Conservation (phyloP, 2,888 invertebrate species). For the Tiphia femorata region DNA sequence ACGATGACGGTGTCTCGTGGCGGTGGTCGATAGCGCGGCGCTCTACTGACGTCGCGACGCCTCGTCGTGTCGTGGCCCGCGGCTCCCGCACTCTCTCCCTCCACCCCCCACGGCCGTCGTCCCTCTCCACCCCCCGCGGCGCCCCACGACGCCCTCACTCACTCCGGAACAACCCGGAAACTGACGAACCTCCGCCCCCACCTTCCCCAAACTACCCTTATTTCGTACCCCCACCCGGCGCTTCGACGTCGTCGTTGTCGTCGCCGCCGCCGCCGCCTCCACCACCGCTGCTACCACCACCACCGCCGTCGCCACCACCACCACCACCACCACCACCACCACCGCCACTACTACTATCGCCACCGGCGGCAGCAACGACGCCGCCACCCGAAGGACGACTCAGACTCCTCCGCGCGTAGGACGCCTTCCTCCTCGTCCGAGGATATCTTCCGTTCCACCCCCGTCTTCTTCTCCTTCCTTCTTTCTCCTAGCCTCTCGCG, state of each 20-base stretch:
- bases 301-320: slow-evolving; percentile 17
- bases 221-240: slow-evolving; percentile 54
- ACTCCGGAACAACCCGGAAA: slow-evolving; percentile 67
- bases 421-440: slow-evolving; percentile 13
- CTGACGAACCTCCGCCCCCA: slow-evolving; percentile 58
- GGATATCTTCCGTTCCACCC: too few relatives aligned
- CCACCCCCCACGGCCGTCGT: slow-evolving; percentile 50
- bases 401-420: slow-evolving; percentile 10
- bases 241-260: too few relatives aligned
- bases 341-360: slow-evolving; percentile 10
- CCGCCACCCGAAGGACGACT: slow-evolving; percentile 16
- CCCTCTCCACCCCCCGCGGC: slow-evolving; percentile 39
- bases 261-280: too few relatives aligned
- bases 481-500: too few relatives aligned
- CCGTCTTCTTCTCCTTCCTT: slow-evolving; percentile 3
- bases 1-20: slow-evolving; percentile 56
- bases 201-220: slow-evolving; percentile 60
- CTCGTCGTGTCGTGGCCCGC: slow-evolving; percentile 70
- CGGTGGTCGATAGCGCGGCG: slow-evolving; percentile 68
- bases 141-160: slow-evolving; percentile 52
- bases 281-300: slow-evolving; percentile 24
- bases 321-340: slow-evolving; percentile 25
- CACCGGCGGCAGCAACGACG: too few relatives aligned
- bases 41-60: slow-evolving; percentile 70
- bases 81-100: slow-evolving; percentile 53